phyloP scores from a whole-genome alignment of 2,888 invertebrate genomes.

The Sinodicranocentrus sp. region DNA sequence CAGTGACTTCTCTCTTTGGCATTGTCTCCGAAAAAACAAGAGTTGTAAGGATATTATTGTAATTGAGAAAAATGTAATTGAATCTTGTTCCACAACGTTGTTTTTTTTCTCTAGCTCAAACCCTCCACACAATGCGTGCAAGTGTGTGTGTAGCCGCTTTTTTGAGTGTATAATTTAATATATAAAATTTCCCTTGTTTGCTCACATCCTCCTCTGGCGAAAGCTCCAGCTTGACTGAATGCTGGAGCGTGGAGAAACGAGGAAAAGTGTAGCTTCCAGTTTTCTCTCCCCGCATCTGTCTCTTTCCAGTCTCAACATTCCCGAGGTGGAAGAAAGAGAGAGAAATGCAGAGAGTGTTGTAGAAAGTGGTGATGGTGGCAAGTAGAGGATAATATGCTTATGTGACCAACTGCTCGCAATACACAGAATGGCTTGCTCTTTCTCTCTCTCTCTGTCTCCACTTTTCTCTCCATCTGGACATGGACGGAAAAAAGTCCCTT shows the following conservation, averaged over 20 bases:
- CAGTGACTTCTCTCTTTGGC: no score
- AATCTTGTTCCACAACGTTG: no score
- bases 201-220: constrained; percentile 53
- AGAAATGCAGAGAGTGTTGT: neutral
- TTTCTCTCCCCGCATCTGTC: constrained; percentile 2
- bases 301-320: constrained; percentile 55
- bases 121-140: neutral
- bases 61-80: no score
- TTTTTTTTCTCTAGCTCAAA: no score
- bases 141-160: neutral
- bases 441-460: constrained; percentile 40
- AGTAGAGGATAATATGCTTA: constrained; percentile 4
- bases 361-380: constrained; percentile 11
- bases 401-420: constrained; percentile 20
- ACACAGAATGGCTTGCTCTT: neutral
- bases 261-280: constrained; percentile 27
- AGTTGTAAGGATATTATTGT: no score
- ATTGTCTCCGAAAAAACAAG: no score
- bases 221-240: constrained; percentile 57
- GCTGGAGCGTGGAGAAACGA: constrained; percentile 38
- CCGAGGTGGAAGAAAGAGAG: neutral
- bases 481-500: constrained; percentile 24
- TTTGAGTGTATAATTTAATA: constrained; percentile 42
- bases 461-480: constrained; percentile 62
- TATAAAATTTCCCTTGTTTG: constrained; percentile 39